phyloP scores from a whole-genome alignment of 2,797 vertebrate genomes.

The Trachops cirrhosus region DNA sequence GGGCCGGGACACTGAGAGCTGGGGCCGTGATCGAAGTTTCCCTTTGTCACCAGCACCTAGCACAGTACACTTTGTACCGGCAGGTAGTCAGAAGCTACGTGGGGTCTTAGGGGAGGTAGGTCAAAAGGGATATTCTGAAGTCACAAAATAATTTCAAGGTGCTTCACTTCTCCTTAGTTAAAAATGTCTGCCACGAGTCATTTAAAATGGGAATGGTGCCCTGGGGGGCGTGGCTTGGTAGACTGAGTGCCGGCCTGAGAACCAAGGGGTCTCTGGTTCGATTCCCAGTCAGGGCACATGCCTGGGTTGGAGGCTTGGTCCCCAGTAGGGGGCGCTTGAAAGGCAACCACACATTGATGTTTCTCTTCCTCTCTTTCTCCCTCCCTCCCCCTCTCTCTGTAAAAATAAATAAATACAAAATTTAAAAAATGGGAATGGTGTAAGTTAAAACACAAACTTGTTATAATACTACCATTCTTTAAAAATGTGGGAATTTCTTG shows the following conservation, averaged over 20 bases:
- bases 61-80: background rate
- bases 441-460: background rate
- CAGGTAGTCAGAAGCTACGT: background rate
- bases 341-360: no score
- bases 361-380: no score
- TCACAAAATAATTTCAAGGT: background rate
- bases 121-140: background rate
- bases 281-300: no score
- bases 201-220: background rate
- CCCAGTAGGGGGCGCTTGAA: no score
- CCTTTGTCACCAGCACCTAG: background rate
- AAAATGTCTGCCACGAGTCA: background rate
- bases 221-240: no score
- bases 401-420: no score
- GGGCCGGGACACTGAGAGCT: background rate
- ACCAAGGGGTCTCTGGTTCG: no score
- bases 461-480: background rate
- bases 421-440: background rate
- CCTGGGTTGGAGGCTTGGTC: no score
- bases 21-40: background rate
- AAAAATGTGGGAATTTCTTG: background rate
- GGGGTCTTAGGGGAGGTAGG: background rate
- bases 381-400: no score
- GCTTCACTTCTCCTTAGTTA: conserved; percentile 19
- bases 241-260: no score